Evolutionary conservation across 2,113 vertebrate genomes (phyloP), one percentile per base, ranked within the genome.

Genomic region (Aptenodytes patagonicus): DNA sequence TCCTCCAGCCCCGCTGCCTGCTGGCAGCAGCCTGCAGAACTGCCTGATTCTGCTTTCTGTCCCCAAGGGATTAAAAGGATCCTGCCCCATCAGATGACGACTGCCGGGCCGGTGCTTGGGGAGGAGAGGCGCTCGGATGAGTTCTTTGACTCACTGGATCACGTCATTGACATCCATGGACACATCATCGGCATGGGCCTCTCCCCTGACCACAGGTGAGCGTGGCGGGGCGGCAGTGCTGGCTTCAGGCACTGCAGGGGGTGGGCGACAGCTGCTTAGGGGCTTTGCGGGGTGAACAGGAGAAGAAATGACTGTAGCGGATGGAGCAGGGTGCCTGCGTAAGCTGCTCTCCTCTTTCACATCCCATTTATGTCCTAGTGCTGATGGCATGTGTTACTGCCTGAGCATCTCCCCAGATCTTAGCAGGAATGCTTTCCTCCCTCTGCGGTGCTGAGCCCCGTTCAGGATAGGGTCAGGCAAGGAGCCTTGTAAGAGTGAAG

Each of bases 131-230:
- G 98, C 84, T 98, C 99, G 0, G 99, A 99, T 0, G 99, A 99
- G 96, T 99, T 99, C 97, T 99, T 99, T 12, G 99, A 99, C 36
- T 99, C 99, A 0, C 96, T 99, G 83, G 99, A 99, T 97, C 99
- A 99, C 1, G 99, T 99, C 87, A 99, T 99, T 0, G 99, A 99
- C 71, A 99, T 99, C 95, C 99, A 99, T 0, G 99, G 99, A 11
- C 99, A 99, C 96, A 99, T 99, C 94, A 99, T 99, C 0, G 99
- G 99, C 84, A 99, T 99, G 99, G 99, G 99, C 40, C 98, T 99
- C 81, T 99, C 99, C 57, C 99, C 99, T 6, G 99, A 99, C 98
- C 99, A 99, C 98, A 99, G 99, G 99, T 99, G 73, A 93, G 95
- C 1, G 1, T 3, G 32, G 26, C 0, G 7, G 40, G 28, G 17